These are phyloP conservation scores for Trichosurus vulpecula DNA, from an alignment of 2,797 vertebrate genomes.

Conservation along the genomic window DNA sequence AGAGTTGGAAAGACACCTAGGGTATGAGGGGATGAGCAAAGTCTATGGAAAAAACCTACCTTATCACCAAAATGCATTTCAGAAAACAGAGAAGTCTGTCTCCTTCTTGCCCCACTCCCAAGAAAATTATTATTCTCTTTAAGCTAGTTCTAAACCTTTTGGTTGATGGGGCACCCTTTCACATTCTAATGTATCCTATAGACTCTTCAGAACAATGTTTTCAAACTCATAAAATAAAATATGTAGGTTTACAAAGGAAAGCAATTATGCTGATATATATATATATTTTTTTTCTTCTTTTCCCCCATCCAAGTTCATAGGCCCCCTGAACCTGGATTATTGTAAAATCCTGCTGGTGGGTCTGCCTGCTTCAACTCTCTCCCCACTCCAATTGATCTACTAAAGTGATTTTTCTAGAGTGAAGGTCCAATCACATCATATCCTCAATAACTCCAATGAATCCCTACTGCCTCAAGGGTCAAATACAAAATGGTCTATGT, in stretches of 20 bases:
- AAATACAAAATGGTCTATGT: background rate
- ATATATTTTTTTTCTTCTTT: background rate
- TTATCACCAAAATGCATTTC: background rate
- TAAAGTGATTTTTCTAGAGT: background rate
- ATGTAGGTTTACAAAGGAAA: background rate
- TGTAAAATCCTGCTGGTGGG: background rate
- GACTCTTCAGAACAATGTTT: background rate
- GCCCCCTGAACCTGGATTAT: background rate
- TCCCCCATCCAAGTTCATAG: background rate
- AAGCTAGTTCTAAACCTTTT: background rate
- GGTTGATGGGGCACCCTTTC: background rate
- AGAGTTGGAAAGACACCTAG: background rate
- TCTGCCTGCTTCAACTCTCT: background rate
- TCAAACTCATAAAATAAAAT: background rate
- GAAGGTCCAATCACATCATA: background rate
- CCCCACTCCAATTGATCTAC: background rate
- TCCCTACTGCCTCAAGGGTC: background rate
- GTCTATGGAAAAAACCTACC: background rate
- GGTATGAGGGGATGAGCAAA: background rate
- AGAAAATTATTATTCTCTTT: background rate
- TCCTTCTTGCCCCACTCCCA: background rate
- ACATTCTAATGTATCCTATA: background rate
- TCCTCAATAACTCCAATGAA: background rate
- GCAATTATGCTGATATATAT: background rate
- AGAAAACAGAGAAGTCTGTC: background rate